Evolutionary conservation across 2,888 invertebrate genomes (phyloP).

Genomic region (Mesorhabditis spiculigera): DNA sequence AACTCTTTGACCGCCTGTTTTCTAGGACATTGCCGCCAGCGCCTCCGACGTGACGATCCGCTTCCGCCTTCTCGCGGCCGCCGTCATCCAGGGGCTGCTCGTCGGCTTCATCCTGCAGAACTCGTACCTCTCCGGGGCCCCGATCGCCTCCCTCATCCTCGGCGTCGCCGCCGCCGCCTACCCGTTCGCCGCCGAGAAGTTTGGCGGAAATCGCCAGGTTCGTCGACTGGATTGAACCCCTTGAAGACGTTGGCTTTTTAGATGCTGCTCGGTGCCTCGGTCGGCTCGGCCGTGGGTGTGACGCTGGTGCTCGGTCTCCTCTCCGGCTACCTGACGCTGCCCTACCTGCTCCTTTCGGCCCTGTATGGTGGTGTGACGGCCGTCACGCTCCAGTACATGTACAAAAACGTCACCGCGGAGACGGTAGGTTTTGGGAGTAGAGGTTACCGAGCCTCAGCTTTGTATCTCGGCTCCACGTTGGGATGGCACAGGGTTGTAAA

Average conservation of each 20-base stretch:
- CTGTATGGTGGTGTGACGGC: constrained; percentile 34
- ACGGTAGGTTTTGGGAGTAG: too few relatives aligned
- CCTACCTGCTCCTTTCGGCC: constrained; percentile 34
- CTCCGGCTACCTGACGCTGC: constrained; percentile 27
- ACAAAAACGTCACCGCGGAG: constrained; percentile 11
- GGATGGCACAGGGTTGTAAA: too few relatives aligned
- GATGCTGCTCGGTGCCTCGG: constrained; percentile 25
- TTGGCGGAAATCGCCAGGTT: constrained; percentile 20
- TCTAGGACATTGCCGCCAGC: constrained; percentile 10
- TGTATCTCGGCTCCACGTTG: too few relatives aligned
- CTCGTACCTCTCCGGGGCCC: constrained; percentile 34
- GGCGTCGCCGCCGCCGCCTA: constrained; percentile 28
- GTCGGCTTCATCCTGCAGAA: constrained; percentile 33
- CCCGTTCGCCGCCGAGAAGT: constrained; percentile 23
- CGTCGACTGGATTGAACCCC: too few relatives aligned
- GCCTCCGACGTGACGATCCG: constrained; percentile 21
- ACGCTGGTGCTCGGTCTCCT: constrained; percentile 29
- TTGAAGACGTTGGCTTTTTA: too few relatives aligned
- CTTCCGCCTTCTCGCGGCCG: constrained; percentile 30
- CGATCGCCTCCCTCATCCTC: constrained; percentile 37
- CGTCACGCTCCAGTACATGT: constrained; percentile 35
- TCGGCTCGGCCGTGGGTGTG: constrained; percentile 30
- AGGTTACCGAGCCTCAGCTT: too few relatives aligned
- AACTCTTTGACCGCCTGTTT: too few relatives aligned
- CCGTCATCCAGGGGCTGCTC: constrained; percentile 36